Evolutionary conservation across 2,888 invertebrate genomes (phyloP), one percentile per base, ranked within the genome.

Genomic region (Patella ulyssiponensis): DNA sequence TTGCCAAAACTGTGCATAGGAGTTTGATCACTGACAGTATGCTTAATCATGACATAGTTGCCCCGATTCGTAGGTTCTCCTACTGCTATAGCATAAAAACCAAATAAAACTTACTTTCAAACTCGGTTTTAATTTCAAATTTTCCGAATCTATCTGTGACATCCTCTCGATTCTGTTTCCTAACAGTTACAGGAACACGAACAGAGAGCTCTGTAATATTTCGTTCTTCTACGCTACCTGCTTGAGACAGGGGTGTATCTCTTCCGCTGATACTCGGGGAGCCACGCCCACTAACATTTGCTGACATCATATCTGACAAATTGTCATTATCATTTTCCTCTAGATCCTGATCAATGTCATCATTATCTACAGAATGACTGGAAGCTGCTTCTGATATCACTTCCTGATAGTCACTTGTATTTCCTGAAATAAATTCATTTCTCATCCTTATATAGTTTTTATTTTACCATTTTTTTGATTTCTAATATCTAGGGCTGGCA

Each of bases 81-180:
- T 44, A 44, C 7, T 9, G 9, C 44, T 44, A 44, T 44, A 44
- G 9, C 44, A 9, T 44, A 44, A 44, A 15, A 11, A 15, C 20
- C 15, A 74, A 11, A 76, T 11, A 27, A 20, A 72, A 83, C 89
- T 83, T 81, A 90, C 89, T 82, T 77, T 90, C 89, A 71, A 90
- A 78, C 76, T 91, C 88, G 15, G 86, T 83, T 80, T 89, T 88
- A 56, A 99, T 96, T 91, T 98, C 98, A 92, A 99, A 99, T 92
- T 98, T 98, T 91, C 98, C 98, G 93, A 99, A 99, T 91, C 98
- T 97, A 87, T 99, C 99, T 87, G 98, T 98, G 79, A 99, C 97
- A 88, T 99, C 98, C 78, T 97, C 97, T 3, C 97, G 94, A 53
- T 96, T 96, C 91, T 96, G 96, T 88, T 96, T 96, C 81, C 91